phyloP scores from a whole-genome alignment of 2,888 invertebrate species.

The Rhagophthalmus giganteus region DNA sequence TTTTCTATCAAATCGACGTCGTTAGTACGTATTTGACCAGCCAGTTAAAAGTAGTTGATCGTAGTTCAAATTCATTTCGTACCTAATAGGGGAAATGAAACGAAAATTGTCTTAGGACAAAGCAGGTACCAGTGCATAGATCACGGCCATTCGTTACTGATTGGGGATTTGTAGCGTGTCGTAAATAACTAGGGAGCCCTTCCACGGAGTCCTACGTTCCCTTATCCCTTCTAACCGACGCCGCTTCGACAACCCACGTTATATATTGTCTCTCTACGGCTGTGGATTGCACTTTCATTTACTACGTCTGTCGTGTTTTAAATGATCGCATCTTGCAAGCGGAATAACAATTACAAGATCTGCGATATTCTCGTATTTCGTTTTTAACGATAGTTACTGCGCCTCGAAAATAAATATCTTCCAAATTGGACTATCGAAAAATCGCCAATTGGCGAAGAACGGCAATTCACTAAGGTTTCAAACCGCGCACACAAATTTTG shows the following conservation, averaged over 20 bases:
- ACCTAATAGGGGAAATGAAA: too few species aligned
- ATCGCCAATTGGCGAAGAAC: too few species aligned
- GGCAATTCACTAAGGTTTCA: too few species aligned
- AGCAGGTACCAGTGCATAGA: slow-evolving; percentile 39
- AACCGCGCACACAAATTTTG: too few species aligned
- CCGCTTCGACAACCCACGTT: slow-evolving; percentile 38
- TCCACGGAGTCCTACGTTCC: slow-evolving; percentile 39
- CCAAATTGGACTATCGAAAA: too few species aligned
- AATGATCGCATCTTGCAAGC: slow-evolving; percentile 28
- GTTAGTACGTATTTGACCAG: too few species aligned
- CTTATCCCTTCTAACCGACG: slow-evolving; percentile 31
- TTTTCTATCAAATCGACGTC: too few species aligned
- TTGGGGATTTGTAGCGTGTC: slow-evolving; percentile 46
- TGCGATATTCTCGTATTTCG: too few species aligned
- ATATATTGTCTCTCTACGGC: slow-evolving; percentile 40
- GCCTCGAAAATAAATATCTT: too few species aligned
- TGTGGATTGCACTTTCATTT: slow-evolving; percentile 43
- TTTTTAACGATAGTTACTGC: too few species aligned
- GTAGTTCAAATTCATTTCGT: too few species aligned
- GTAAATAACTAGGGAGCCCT: slow-evolving; percentile 45
- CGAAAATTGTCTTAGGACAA: slow-evolving; percentile 25
- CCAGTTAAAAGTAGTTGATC: too few species aligned
- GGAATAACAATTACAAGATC: slow-evolving; percentile 28
- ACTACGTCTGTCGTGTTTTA: slow-evolving; percentile 31
- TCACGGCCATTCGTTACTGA: slow-evolving; percentile 44